A percentile compares a stretch with the other conserved stretches of the same genome.
phyloP scores from a whole-genome alignment of 2,888 invertebrate species.

The Apoda limacodes region DNA sequence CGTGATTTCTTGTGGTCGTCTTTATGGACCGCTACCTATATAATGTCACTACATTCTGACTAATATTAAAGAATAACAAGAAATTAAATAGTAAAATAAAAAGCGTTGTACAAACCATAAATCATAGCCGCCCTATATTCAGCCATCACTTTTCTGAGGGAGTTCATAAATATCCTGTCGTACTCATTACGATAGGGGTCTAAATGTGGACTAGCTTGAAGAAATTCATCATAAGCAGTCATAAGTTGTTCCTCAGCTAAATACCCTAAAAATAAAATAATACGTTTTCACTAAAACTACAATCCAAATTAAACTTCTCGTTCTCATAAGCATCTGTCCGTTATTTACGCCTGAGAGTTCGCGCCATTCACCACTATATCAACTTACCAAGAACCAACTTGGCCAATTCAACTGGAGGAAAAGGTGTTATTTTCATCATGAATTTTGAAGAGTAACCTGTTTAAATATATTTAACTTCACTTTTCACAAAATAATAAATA shows the following conservation, averaged over 20 bases:
- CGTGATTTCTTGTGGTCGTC: too few relatives aligned
- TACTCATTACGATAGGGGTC: constrained; percentile 56
- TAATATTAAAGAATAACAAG: constrained; percentile 1
- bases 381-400: constrained; percentile 57
- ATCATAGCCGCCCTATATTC: constrained; percentile 62
- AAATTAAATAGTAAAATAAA: background rate
- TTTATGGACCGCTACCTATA: too few relatives aligned
- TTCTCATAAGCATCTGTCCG: constrained; percentile 19
- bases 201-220: constrained; percentile 57
- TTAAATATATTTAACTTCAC: too few relatives aligned
- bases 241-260: constrained; percentile 61
- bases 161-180: constrained; percentile 62
- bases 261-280: constrained; percentile 40
- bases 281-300: constrained; percentile 8
- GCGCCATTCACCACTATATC: constrained; percentile 56
- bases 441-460: too few relatives aligned
- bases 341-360: constrained; percentile 34
- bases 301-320: constrained; percentile 15
- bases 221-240: constrained; percentile 62
- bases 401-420: constrained; percentile 56
- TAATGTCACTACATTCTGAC: background rate
- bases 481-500: too few relatives aligned
- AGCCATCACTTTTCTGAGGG: constrained; percentile 54
- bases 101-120: constrained; percentile 35
- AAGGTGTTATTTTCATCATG: constrained; percentile 55